A percentile compares a stretch with the other conserved stretches of the same genome.
phyloP scores from a whole-genome alignment of 1,140 invertebrate genomes.

The Parasteatoda tepidariorum region DNA sequence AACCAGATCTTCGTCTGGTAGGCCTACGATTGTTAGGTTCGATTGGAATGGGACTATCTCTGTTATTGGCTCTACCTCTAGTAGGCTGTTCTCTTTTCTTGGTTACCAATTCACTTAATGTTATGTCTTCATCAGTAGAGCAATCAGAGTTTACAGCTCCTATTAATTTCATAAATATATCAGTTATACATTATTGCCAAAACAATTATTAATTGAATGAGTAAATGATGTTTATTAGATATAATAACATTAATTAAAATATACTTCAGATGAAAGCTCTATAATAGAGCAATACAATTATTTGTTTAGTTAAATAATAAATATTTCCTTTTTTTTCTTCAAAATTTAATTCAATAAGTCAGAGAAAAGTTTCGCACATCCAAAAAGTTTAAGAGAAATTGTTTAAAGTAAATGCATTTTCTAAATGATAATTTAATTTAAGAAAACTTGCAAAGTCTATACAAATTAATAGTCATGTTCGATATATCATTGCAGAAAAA shows the following conservation, averaged over 20 bases:
- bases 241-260: neutral
- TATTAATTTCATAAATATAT: conserved; percentile 45
- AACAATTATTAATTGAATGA: conserved; percentile 28
- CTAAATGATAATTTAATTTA: too few species aligned
- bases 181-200: too few species aligned
- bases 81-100: conserved; percentile 48
- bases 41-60: conserved; percentile 39
- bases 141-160: conserved; percentile 50
- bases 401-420: too few species aligned
- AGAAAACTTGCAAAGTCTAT: too few species aligned
- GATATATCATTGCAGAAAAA: too few species aligned
- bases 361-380: too few species aligned
- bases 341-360: too few species aligned
- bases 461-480: too few species aligned
- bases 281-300: neutral
- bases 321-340: too few species aligned
- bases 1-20: conserved; percentile 44
- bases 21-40: conserved; percentile 18
- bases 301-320: too few species aligned
- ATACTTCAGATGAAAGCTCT: neutral
- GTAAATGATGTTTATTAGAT: neutral
- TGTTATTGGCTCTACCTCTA: conserved; percentile 35
- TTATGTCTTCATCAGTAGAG: conserved; percentile 63
- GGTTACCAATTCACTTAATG: conserved; percentile 62
- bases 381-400: too few species aligned